Conservation (phyloP, 2,888 invertebrate species). For the Prenolepis imparis region DNA sequence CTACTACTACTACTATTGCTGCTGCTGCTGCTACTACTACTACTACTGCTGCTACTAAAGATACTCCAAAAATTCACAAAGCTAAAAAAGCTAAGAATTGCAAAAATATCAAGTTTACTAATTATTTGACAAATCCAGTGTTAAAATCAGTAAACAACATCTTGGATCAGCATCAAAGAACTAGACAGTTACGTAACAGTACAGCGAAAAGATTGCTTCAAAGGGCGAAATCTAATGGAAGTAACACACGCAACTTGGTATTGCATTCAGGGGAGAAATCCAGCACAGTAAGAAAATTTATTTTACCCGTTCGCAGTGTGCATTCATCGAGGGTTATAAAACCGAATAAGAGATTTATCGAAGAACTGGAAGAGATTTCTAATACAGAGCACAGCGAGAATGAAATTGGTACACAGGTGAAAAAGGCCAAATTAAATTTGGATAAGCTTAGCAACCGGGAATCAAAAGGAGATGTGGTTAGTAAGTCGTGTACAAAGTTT, state of each 20-base stretch:
- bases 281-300: conserved; percentile 89
- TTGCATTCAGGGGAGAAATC: conserved; percentile 82
- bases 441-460: conserved; percentile 71
- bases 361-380: conserved; percentile 88
- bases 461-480: conserved; percentile 66
- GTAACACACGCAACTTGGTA: conserved; percentile 72
- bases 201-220: conserved; percentile 84
- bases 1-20: too few relatives aligned
- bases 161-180: conserved; percentile 83
- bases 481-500: conserved; percentile 63
- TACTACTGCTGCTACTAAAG: conserved; percentile 44
- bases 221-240: conserved; percentile 81
- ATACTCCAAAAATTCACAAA: conserved; percentile 68
- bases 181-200: conserved; percentile 82
- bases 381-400: conserved; percentile 81
- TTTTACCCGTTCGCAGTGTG: conserved; percentile 93
- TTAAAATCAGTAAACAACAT: conserved; percentile 84
- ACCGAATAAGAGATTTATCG: conserved; percentile 94
- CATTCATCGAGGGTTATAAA: conserved; percentile 95
- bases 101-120: conserved; percentile 77
- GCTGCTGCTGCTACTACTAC: too few relatives aligned
- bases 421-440: conserved; percentile 78
- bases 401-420: conserved; percentile 75
- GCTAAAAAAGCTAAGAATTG: conserved; percentile 71
- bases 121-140: conserved; percentile 79